phyloP scores from a whole-genome alignment of 37 sponge, comb jelly and placozoan species.

The Beroe forskalii region DNA sequence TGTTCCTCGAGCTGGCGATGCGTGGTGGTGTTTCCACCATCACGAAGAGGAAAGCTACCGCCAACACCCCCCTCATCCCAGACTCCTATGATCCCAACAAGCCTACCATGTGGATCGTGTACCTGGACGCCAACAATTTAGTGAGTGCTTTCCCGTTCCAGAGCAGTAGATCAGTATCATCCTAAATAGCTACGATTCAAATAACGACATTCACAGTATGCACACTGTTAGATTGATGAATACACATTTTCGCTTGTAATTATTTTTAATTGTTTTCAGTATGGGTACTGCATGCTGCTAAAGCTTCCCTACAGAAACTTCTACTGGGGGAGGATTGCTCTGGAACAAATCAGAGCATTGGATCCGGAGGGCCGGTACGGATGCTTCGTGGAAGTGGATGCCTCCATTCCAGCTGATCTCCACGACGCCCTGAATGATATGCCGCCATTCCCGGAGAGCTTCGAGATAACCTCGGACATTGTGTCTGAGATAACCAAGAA shows the following conservation, averaged over 20 bases:
- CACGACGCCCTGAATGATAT: slow-evolving; percentile 1
- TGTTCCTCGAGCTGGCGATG: background rate
- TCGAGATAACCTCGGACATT: background rate
- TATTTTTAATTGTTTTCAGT: too few relatives aligned
- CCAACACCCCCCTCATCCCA: background rate
- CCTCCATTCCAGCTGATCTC: background rate
- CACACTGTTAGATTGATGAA: too few relatives aligned
- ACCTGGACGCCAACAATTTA: slow-evolving; percentile 3
- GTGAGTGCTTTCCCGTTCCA: too few relatives aligned
- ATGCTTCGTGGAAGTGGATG: background rate
- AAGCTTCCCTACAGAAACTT: background rate
- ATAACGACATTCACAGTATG: too few relatives aligned
- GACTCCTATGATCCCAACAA: background rate
- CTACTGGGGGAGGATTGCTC: background rate
- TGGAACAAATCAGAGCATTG: background rate
- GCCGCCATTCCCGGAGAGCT: slow-evolving; percentile 17
- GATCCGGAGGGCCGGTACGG: background rate
- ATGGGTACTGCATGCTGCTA: slow-evolving; percentile 1
- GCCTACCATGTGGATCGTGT: background rate
- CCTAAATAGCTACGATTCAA: too few relatives aligned
- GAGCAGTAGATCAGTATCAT: too few relatives aligned
- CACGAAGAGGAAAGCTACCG: background rate
- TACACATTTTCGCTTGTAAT: too few relatives aligned
- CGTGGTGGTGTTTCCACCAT: slow-evolving; percentile 10
- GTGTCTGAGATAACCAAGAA: too few relatives aligned